These are phyloP conservation scores for Sapayoa aenigma DNA, from an alignment of 2,113 vertebrate species.

Conservation along the genomic window DNA sequence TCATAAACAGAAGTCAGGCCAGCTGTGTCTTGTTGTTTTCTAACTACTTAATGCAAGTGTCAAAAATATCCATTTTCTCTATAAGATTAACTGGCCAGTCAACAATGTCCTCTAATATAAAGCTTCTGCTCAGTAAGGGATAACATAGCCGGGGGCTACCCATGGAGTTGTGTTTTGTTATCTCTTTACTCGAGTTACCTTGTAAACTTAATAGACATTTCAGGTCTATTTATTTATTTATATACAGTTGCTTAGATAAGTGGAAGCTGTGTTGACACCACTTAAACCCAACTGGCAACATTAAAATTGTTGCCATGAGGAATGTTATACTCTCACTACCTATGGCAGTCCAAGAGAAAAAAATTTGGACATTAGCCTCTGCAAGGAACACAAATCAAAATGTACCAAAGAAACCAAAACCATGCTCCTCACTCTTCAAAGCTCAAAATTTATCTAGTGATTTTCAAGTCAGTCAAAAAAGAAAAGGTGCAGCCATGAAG, in stretches of 20 bases:
- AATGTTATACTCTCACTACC: background rate
- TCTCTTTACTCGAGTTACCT: background rate
- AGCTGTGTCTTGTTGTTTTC: background rate
- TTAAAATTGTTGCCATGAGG: background rate
- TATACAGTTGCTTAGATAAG: background rate
- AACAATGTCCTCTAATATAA: background rate
- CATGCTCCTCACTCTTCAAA: background rate
- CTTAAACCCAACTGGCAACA: background rate
- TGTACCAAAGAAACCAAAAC: background rate
- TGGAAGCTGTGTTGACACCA: background rate
- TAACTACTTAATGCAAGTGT: background rate
- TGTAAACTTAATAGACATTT: background rate
- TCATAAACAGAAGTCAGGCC: background rate
- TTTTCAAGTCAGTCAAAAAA: constrained; percentile 32
- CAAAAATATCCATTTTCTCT: background rate
- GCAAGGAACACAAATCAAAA: background rate
- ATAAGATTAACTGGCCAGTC: background rate
- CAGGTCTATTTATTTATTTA: background rate
- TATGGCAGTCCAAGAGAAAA: background rate
- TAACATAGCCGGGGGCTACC: background rate
- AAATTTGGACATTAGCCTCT: background rate
- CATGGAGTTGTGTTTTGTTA: background rate
- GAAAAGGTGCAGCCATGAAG: background rate
- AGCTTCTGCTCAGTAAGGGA: background rate
- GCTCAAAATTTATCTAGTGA: background rate